Evolutionary conservation across 2,888 invertebrate species (phyloP).

Genomic region (Holacanthella duospinosa): DNA sequence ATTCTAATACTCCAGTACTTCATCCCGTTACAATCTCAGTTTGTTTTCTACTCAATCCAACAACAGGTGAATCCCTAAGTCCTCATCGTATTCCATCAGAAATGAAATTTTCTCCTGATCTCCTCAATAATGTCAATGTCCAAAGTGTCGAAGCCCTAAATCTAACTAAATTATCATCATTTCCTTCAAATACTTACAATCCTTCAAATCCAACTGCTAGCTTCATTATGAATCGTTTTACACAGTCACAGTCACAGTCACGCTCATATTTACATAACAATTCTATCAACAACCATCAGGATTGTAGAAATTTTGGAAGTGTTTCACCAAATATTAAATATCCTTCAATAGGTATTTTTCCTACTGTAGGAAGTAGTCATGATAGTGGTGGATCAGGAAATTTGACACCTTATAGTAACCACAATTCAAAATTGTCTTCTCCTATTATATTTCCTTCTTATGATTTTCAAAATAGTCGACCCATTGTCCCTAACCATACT

Average conservation of each 20-base stretch:
- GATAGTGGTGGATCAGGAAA: too few relatives aligned
- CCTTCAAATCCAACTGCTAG: neutral
- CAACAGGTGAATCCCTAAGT: neutral
- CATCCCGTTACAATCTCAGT: conserved; percentile 85
- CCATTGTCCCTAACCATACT: neutral
- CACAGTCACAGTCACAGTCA: conserved; percentile 16
- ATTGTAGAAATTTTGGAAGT: neutral
- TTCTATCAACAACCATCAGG: neutral
- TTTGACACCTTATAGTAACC: neutral
- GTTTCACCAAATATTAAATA: neutral
- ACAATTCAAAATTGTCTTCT: neutral
- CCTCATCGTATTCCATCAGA: neutral
- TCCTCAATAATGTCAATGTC: too few relatives aligned
- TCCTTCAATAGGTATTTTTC: too few relatives aligned
- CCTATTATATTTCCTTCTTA: neutral
- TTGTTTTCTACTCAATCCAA: conserved; percentile 33
- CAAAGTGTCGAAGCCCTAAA: neutral
- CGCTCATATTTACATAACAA: neutral
- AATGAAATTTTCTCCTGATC: neutral
- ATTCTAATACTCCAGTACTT: conserved; percentile 51
- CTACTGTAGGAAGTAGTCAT: neutral
- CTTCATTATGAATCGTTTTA: conserved; percentile 22
- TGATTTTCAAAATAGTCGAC: neutral
- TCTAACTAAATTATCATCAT: neutral
- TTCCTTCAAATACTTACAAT: neutral